Base-by-base conservation (phyloP, 2,797 vertebrate genomes). In the Sandelia bainsii region DNA sequence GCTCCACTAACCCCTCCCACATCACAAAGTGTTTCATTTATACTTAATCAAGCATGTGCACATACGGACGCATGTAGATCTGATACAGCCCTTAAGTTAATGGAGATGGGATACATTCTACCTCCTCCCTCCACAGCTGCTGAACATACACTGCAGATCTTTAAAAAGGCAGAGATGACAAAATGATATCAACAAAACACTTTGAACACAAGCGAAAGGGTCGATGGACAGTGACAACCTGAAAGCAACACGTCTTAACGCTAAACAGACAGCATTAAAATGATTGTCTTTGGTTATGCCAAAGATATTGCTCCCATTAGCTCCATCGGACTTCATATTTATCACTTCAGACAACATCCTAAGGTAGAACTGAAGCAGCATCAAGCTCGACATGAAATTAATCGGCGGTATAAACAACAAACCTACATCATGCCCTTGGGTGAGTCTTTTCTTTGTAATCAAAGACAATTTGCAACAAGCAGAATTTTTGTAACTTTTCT, bases 211-310 rank as follows among this genome's bases (percentile, higher is more conserved):
- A 67, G 69, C 63, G 72, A 79, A 67, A 48, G 62, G 56, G 29
- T 75, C 39, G 42, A 73, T 77, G 84, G 81, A 78, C 68, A 50
- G 74, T 42, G 76, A 82, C 42, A 51, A 89, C 79, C 85, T 83
- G 72, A 84, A 87, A 67, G 80, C 77, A 84, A 77, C 81, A 69
- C 27, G 32, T 66, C 50, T 75, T 51, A 66, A 78, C 62, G 66
- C 79, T 70, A 86, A 72, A 92, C 75, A 81, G 74, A 88, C 83
- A 82, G 83, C 77, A 82, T 71, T 80, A 54, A 82, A 89, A 81
- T 90, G 89, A 88, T 87, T 85, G 89, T 93, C 92, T 93, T 93
- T 93, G 93, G 91, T 92, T 89, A 87, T 65, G 84, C 88, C 88
- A 92, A 92, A 92, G 89, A 91, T 91, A 91, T 90, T 92, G 89